Percentiles rank a stretch among this genome's conserved stretches.
Conservation (phyloP, 2,113 vertebrate species). For the Corythoichthys intestinalis region DNA sequence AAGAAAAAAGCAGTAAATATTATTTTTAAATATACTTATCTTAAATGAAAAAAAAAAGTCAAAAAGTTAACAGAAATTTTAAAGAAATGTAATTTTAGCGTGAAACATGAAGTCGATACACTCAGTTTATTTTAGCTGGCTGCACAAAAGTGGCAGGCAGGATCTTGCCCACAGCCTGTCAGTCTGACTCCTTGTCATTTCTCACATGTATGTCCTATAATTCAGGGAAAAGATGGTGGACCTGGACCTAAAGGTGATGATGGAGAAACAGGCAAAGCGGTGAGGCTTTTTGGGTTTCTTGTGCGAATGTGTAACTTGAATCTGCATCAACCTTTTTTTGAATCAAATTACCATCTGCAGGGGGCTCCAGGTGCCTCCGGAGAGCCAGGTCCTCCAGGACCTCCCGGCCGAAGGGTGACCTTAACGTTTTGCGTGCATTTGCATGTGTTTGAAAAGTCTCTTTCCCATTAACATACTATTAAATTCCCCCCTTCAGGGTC, state of each 20-base stretch:
- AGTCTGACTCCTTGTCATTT: too few species aligned
- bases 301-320: not conserved
- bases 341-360: slow-evolving; percentile 52
- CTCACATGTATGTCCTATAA: not conserved
- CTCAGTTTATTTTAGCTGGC: too few species aligned
- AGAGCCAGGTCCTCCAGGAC: slow-evolving; percentile 81
- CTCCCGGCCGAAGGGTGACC: slow-evolving; percentile 85
- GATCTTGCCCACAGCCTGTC: too few species aligned
- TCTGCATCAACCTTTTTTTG: not conserved
- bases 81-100: too few species aligned
- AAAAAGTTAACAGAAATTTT: too few species aligned
- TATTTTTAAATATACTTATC: too few species aligned
- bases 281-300: slow-evolving; percentile 57
- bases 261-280: slow-evolving; percentile 81
- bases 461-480: not conserved
- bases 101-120: too few species aligned
- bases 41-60: too few species aligned
- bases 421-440: not conserved
- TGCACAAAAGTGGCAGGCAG: too few species aligned
- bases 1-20: too few species aligned
- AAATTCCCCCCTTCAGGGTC: slow-evolving; percentile 68
- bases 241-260: slow-evolving; percentile 81
- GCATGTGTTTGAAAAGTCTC: not conserved
- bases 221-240: slow-evolving; percentile 80
- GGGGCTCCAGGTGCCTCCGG: slow-evolving; percentile 84